Evolutionary conservation across 2,888 invertebrate genomes (phyloP).

Genomic region (Syrphus vitripennis): DNA sequence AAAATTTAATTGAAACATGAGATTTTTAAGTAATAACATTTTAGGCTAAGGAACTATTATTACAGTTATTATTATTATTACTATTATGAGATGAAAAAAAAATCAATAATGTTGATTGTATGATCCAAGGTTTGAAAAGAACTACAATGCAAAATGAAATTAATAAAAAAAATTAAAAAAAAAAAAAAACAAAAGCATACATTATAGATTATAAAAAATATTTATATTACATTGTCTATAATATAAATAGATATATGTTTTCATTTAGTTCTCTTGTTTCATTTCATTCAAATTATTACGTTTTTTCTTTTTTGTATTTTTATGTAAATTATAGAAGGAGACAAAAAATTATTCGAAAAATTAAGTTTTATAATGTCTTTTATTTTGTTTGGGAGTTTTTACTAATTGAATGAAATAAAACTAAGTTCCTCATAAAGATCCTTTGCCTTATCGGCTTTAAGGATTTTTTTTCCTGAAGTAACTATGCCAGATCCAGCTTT

Average conservation of each 20-base stretch:
- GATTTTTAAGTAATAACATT: slow-evolving; percentile 69
- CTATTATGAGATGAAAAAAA: slow-evolving; percentile 27
- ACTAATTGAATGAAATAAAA: not conserved
- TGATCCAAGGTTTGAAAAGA: slow-evolving; percentile 47
- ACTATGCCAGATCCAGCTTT: too few species aligned
- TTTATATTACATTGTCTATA: slow-evolving; percentile 47
- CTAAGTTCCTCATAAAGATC: not conserved
- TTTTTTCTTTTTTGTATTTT: slow-evolving; percentile 65
- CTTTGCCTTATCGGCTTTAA: not conserved
- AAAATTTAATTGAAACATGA: slow-evolving; percentile 51
- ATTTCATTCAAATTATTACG: slow-evolving; percentile 49
- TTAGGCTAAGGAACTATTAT: slow-evolving; percentile 65
- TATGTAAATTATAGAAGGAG: slow-evolving; percentile 60
- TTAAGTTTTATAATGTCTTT: slow-evolving; percentile 36
- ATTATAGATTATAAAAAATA: slow-evolving; percentile 46
- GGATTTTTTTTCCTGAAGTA: too few species aligned
- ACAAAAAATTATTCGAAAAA: slow-evolving; percentile 59
- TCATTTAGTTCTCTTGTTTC: slow-evolving; percentile 55
- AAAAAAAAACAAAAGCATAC: slow-evolving; percentile 19
- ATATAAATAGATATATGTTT: slow-evolving; percentile 57
- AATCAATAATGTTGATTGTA: slow-evolving; percentile 33
- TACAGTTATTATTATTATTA: slow-evolving; percentile 62
- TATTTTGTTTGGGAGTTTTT: slow-evolving; percentile 28
- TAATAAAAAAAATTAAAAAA: not conserved
- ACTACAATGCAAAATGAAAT: slow-evolving; percentile 39